Evolutionary conservation across 2,888 invertebrate genomes (phyloP).

Genomic region (Amorpha juglandis): DNA sequence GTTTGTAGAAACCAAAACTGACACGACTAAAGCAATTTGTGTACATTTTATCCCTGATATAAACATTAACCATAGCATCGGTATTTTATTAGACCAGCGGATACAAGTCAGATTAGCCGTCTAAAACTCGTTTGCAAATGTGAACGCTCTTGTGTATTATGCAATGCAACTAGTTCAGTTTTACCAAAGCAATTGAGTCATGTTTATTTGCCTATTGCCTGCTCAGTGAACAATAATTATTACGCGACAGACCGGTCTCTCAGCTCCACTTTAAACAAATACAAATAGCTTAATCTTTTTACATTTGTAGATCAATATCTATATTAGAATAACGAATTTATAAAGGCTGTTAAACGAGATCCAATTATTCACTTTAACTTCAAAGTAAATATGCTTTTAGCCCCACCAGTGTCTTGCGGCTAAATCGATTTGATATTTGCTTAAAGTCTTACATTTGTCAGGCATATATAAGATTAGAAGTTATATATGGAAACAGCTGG

Average conservation of each 20-base stretch:
- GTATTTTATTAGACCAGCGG: constrained; percentile 12
- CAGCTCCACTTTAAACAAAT: too few relatives aligned
- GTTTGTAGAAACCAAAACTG: not conserved
- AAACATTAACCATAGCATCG: not conserved
- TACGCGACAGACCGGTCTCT: too few relatives aligned
- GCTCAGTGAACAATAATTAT: not conserved
- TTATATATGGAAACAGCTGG: constrained; percentile 66
- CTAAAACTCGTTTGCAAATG: constrained; percentile 30
- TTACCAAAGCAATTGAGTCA: constrained; percentile 36
- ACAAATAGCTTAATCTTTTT: not conserved
- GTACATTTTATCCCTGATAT: not conserved
- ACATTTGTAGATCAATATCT: not conserved
- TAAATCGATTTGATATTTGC: constrained; percentile 18
- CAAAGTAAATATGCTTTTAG: constrained; percentile 3
- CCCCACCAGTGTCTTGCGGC: not conserved
- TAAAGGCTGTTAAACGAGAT: not conserved
- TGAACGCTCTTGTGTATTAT: constrained; percentile 32
- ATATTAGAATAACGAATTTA: too few relatives aligned
- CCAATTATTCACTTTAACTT: not conserved
- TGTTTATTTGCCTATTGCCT: constrained; percentile 34
- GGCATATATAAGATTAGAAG: constrained; percentile 50
- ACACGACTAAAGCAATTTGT: not conserved
- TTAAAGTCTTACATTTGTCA: constrained; percentile 30
- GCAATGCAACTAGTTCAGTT: constrained; percentile 32
- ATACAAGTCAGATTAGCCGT: constrained; percentile 10